A percentile compares a stretch with the other conserved stretches of the same genome.
These are phyloP conservation scores for Scyliorhinus canicula DNA, from an alignment of 2,797 vertebrate species.

Conservation along the genomic window DNA sequence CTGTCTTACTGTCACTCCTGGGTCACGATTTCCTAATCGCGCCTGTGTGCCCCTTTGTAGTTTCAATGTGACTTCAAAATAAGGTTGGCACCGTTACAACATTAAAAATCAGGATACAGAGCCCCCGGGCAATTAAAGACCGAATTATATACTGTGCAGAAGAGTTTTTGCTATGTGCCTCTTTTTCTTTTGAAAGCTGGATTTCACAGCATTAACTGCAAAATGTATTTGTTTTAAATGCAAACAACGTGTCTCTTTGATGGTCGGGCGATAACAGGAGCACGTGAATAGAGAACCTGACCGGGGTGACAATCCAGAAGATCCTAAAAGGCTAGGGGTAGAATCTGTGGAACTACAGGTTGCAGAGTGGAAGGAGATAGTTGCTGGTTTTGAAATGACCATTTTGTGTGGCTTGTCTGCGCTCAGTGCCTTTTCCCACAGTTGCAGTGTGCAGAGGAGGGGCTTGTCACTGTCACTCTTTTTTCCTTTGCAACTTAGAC, in stretches of 20 bases:
- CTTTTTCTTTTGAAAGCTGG: no score
- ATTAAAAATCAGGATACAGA: background rate
- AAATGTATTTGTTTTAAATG: background rate
- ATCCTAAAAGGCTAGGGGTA: no score
- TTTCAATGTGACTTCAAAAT: background rate
- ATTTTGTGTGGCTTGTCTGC: background rate
- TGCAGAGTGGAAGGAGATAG: background rate
- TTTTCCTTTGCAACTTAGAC: background rate
- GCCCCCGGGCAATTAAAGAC: background rate
- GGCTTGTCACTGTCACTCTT: background rate
- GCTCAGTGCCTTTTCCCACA: background rate
- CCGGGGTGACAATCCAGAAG: background rate
- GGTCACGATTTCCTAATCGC: background rate
- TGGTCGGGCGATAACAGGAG: background rate
- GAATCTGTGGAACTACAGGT: slow-evolving; percentile 13
- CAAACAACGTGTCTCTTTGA: background rate
- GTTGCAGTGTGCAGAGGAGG: background rate
- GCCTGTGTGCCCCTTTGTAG: background rate
- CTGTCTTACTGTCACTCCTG: background rate
- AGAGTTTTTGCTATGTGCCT: background rate
- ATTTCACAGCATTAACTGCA: background rate
- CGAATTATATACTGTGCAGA: background rate
- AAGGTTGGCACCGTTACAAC: background rate
- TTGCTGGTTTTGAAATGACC: background rate
- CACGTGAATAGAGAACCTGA: background rate